These are phyloP conservation scores for Sebastes minor DNA, from an alignment of 2,797 vertebrate genomes.

Conservation along the genomic window DNA sequence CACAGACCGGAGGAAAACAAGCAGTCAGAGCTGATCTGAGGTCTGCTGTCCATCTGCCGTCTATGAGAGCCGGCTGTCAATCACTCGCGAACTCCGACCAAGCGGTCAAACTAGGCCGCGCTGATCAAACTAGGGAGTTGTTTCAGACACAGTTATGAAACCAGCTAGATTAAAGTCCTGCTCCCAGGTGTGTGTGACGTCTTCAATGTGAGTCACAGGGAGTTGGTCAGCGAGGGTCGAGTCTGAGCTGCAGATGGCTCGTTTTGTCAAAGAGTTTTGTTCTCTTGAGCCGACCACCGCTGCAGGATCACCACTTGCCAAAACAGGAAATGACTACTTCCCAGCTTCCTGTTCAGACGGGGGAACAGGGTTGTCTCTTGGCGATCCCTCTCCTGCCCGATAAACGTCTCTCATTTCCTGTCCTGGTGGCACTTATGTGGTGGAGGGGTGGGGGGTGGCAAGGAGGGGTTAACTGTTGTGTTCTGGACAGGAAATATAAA, in stretches of 20 bases:
- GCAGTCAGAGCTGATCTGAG: too few relatives aligned
- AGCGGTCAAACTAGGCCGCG: too few relatives aligned
- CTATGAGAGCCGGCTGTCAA: too few relatives aligned
- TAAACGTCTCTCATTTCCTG: constrained; percentile 76
- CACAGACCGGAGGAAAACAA: too few relatives aligned
- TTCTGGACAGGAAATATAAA: constrained; percentile 52
- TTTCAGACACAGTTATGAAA: too few relatives aligned
- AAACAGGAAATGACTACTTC: constrained; percentile 86
- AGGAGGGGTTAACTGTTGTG: constrained; percentile 30
- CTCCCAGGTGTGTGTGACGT: not conserved
- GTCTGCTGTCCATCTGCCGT: too few relatives aligned
- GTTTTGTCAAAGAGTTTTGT: constrained; percentile 56
- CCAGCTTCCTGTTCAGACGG: constrained; percentile 80
- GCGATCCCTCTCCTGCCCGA: constrained; percentile 47
- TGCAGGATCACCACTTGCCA: constrained; percentile 69
- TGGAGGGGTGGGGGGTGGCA: not conserved
- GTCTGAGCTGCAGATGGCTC: constrained; percentile 40
- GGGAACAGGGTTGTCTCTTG: constrained; percentile 71
- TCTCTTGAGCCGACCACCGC: constrained; percentile 51
- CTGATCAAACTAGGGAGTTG: too few relatives aligned
- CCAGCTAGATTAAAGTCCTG: not conserved
- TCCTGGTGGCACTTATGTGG: constrained; percentile 13
- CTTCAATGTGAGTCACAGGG: constrained; percentile 21
- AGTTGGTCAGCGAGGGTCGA: not conserved
- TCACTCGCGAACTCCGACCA: too few relatives aligned